These are phyloP conservation scores for Mus minutoides DNA, from an alignment of 2,797 vertebrate species.

Conservation along the genomic window DNA sequence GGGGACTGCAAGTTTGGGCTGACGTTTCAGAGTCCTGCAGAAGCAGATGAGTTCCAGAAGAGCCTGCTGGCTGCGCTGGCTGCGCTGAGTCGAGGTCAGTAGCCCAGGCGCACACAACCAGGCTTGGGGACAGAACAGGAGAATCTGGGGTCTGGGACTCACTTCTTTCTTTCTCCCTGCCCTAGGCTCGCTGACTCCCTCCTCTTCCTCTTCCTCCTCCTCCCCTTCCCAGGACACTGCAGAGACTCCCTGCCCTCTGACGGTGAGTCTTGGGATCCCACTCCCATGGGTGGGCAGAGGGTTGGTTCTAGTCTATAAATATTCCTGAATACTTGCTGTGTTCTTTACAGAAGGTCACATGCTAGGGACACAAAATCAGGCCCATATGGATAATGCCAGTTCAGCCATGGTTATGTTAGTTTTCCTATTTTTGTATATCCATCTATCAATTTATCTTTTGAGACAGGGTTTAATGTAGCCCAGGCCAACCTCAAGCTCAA, in stretches of 20 bases:
- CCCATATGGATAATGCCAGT: neutral
- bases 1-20: constrained; percentile 95
- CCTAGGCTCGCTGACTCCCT: constrained; percentile 84
- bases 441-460: neutral
- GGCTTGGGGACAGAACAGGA: neutral
- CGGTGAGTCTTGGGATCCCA: constrained; percentile 72
- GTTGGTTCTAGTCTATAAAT: neutral
- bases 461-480: neutral
- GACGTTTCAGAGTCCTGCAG: constrained; percentile 95
- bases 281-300: constrained; percentile 23
- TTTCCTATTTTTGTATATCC: neutral
- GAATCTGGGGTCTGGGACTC: neutral
- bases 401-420: neutral
- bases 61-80: constrained; percentile 93
- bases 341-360: neutral
- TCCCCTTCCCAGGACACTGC: constrained; percentile 82
- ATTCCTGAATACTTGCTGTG: constrained; percentile 48
- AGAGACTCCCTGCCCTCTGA: constrained; percentile 80
- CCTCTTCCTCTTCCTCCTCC: constrained; percentile 82
- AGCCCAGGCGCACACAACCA: fast-evolving
- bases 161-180: constrained; percentile 64
- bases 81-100: constrained; percentile 91
- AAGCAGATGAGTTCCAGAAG: constrained; percentile 94
- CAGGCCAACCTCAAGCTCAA: neutral
- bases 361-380: neutral